Evolutionary conservation across 2,797 vertebrate species (phyloP).

Genomic region (Scolopax bukidnonensis): DNA sequence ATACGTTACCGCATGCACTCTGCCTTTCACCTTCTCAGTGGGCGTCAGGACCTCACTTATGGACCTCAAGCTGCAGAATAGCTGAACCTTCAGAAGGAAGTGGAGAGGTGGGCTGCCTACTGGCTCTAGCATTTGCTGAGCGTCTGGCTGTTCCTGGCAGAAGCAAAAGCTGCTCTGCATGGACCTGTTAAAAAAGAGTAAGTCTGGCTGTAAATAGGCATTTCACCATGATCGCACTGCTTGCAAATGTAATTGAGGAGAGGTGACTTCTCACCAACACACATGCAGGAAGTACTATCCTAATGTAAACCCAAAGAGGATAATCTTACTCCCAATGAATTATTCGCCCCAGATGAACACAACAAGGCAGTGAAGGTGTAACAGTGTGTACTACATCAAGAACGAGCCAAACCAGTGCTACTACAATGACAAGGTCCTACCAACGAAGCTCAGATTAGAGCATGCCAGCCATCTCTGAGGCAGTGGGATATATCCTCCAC

Average conservation of each 20-base stretch:
- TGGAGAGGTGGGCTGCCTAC: constrained; percentile 66
- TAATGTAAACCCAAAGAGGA: not conserved
- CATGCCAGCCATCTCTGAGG: not conserved
- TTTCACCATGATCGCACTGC: not conserved
- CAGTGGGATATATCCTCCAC: not conserved
- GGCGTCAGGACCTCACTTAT: not conserved
- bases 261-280: not conserved
- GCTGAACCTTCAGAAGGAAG: constrained; percentile 55
- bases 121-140: constrained; percentile 67
- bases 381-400: not conserved
- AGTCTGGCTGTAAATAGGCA: constrained; percentile 70
- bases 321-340: not conserved
- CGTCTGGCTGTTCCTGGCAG: constrained; percentile 69
- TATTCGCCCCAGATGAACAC: not conserved
- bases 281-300: not conserved
- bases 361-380: not conserved
- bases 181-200: constrained; percentile 77
- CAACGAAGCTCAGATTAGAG: not conserved
- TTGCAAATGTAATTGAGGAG: not conserved
- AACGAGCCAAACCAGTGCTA: not conserved
- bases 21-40: constrained; percentile 30
- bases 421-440: not conserved
- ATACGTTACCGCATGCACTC: not conserved
- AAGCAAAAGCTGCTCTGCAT: constrained; percentile 76
- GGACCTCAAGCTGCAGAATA: constrained; percentile 53